phyloP scores from a whole-genome alignment of 2,888 invertebrate species.

The Cantharis flavilabris region DNA sequence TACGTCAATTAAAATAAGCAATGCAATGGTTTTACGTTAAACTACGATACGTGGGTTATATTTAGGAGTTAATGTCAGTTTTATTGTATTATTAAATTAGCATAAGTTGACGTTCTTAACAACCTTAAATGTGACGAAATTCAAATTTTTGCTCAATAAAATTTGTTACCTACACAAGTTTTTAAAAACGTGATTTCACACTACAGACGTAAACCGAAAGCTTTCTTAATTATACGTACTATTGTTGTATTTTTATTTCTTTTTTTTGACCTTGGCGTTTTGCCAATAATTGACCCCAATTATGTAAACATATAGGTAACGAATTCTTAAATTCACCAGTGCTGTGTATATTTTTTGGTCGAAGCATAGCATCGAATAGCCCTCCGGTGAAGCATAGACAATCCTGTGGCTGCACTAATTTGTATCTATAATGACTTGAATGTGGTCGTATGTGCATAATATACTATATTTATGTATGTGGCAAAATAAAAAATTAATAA shows the following conservation, averaged over 20 bases:
- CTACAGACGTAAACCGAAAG: background rate
- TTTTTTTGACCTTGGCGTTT: too few relatives aligned
- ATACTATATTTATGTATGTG: background rate
- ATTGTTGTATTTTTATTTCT: background rate
- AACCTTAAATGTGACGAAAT: background rate
- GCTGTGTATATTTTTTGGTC: too few relatives aligned
- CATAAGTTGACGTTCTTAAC: background rate
- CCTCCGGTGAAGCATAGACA: background rate
- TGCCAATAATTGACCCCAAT: too few relatives aligned
- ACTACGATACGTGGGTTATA: background rate
- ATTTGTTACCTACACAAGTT: background rate
- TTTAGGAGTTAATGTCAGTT: background rate
- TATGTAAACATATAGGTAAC: too few relatives aligned
- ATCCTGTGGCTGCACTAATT: background rate
- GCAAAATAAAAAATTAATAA: background rate
- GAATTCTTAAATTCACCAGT: too few relatives aligned
- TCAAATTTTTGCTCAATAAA: background rate
- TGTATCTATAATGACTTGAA: background rate
- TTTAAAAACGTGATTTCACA: background rate
- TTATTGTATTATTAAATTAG: conserved; percentile 1
- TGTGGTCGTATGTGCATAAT: background rate
- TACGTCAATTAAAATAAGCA: background rate
- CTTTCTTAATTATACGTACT: background rate
- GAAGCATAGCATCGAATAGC: background rate
- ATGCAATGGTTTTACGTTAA: background rate